Conservation (phyloP, 2,797 vertebrate genomes). For the Eidolon dupreanum region DNA sequence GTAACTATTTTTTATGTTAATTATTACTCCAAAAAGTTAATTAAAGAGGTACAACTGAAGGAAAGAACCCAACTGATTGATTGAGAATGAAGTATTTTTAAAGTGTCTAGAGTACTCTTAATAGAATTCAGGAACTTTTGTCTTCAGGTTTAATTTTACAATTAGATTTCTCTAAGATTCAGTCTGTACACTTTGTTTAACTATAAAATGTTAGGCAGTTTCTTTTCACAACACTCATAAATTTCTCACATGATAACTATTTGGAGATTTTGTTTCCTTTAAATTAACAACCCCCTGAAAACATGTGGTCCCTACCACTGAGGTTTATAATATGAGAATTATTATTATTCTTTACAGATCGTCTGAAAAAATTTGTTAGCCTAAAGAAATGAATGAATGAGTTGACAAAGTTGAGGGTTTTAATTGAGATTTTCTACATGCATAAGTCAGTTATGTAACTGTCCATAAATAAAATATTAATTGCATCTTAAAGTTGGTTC, state of each 20-base stretch:
- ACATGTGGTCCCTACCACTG: not conserved
- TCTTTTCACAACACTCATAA: conserved; percentile 30
- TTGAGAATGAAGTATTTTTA: conserved; percentile 54
- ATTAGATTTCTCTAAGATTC: conserved; percentile 48
- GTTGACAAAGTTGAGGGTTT: conserved; percentile 29
- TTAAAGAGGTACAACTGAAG: conserved; percentile 63
- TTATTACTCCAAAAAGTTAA: conserved; percentile 70
- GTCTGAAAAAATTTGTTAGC: not conserved
- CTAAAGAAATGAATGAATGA: not conserved
- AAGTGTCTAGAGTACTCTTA: conserved; percentile 18
- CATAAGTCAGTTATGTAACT: not conserved
- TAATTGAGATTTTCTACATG: conserved; percentile 5
- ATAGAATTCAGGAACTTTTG: conserved; percentile 52
- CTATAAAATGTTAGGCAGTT: conserved; percentile 22
- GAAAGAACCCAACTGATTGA: conserved; percentile 30
- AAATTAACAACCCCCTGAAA: conserved; percentile 14
- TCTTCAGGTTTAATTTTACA: conserved; percentile 59
- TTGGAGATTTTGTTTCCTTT: not conserved
- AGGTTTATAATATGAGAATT: not conserved
- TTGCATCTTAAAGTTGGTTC: conserved; percentile 27
- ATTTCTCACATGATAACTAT: conserved; percentile 26
- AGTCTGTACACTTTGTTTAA: not conserved
- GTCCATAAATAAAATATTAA: conserved; percentile 13
- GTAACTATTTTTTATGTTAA: conserved; percentile 64
- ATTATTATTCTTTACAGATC: conserved; percentile 18